Base-by-base conservation (phyloP, 2,888 invertebrate genomes). In the Catonia carolina region DNA sequence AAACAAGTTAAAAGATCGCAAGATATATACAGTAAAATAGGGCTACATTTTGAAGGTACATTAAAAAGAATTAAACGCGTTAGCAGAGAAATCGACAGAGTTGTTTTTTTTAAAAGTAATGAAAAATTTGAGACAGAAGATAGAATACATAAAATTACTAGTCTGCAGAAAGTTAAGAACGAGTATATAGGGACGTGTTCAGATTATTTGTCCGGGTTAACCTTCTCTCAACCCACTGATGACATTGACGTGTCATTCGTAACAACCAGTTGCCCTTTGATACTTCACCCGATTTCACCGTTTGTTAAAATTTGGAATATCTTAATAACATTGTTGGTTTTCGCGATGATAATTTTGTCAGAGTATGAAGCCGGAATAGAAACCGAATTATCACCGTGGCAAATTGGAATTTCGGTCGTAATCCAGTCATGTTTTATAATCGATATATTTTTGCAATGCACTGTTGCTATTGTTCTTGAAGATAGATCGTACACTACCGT, bases 1-100 rank as follows among this genome's bases (percentile, higher is more conserved):
- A 42, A 42, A n/a, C 42, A 17, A 22, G 8, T 18, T 42, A n/a
- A 42, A 42, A 42, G 22, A 17, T 4, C 17, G n/a, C 2, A 42
- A n/a, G 18, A 17, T 2, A 22, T 22, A 12, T 2, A 15, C 15
- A 1, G 18, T 18, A 22, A n/a, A 14, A 42, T 12, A 42, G 42
- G 42, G n/a, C 18, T 17, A 17, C 2, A 17, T 5, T 15, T 17
- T n/a, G 18, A 12, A 2, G 22, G 22, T 3, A n/a, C 42, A 18
- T 42, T 42, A 17, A 42, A 42, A 42, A 42, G 22, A 42, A 42
- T 42, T 7, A 42, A 42, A 18, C 42, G 42, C 8, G 10, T 42
- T 17, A 22, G 20, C 18, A 18, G 42, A 14, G 42, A 22, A 27
- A 27, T 27, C 8, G 8, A 8, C 4, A 27, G 27, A 8, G 8